Base-by-base conservation (phyloP, 2,113 vertebrate genomes). In the Microcebus murinus region DNA sequence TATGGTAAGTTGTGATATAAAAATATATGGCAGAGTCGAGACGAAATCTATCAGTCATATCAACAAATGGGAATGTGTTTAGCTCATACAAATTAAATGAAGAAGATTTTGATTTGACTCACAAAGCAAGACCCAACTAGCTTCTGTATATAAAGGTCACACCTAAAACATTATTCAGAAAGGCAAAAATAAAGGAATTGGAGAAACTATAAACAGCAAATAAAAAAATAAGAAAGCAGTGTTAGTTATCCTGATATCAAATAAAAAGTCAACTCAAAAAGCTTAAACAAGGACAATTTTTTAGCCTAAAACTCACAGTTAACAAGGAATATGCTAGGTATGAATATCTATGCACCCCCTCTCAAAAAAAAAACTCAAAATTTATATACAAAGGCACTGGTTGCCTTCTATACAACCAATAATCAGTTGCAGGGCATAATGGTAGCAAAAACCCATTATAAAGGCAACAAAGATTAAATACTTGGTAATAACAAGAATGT, bases 61-160 rank as follows among this genome's bases (percentile, higher is more conserved):
- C 25, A 82, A 87, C 10, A 39, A 91, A 65, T 15, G 2, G 61
- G 74, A 79, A 42, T 48, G 23, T 17, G 11, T 87, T 90, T 90
- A 84, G 80, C 74, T 48, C 20, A 61, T 12, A 39, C 29, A 79
- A 83, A 10, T 87, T 68, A 80, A 83, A 90, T 52, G 4, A 52
- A 83, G 96, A 73, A 52, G 20, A 87, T 29, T 91, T 79, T 68
- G 61, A 67, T 73, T 67, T 73, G 17, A 29, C 36, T 95, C 83
- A 81, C 59, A 95, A 76, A 95, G 68, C 45, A 92, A 94, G 76
- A 89, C 18, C 4, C 23, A 76, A 80, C 36, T 79, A 79, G 21
- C 36, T 95, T 50, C 65, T 90, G 2, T 71, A 17, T 50, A 34
- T 74, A 91, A 88, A 95, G 55, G 50, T 68, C 52, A 87, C 4